Percentiles rank a stretch among this genome's conserved stretches.
These are phyloP conservation scores for Miniopterus natalensis DNA, from an alignment of 2,113 vertebrate genomes.

Conservation along the genomic window DNA sequence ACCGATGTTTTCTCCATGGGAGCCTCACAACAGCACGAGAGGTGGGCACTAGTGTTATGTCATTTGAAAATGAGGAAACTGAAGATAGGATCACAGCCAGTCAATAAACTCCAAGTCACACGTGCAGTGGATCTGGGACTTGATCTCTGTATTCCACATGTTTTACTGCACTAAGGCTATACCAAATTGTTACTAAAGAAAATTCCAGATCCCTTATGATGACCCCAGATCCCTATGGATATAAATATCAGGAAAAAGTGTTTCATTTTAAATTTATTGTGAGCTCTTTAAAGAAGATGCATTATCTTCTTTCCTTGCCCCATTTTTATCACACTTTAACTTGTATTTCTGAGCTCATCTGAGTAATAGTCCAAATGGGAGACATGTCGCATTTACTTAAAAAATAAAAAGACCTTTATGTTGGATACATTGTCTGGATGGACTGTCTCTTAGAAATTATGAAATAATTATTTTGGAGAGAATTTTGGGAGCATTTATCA, in stretches of 20 bases:
- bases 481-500: slow-evolving; percentile 29
- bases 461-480: slow-evolving; percentile 31
- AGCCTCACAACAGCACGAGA: background rate
- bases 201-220: background rate
- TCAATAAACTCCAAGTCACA: background rate
- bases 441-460: background rate
- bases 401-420: background rate
- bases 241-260: slow-evolving; percentile 5
- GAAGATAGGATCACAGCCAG: background rate
- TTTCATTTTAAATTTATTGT: background rate
- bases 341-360: slow-evolving; percentile 33
- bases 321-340: slow-evolving; percentile 23
- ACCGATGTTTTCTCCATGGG: background rate
- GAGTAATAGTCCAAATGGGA: background rate
- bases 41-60: background rate
- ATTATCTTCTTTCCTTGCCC: background rate
- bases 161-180: background rate
- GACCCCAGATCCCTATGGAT: background rate
- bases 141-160: background rate
- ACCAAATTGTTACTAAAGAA: background rate
- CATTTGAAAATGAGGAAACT: background rate
- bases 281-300: background rate
- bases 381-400: background rate
- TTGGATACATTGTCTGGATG: background rate
- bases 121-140: background rate